Evolutionary conservation across 2,888 invertebrate genomes (phyloP).

Genomic region (Branchinecta sandiegonensis): DNA sequence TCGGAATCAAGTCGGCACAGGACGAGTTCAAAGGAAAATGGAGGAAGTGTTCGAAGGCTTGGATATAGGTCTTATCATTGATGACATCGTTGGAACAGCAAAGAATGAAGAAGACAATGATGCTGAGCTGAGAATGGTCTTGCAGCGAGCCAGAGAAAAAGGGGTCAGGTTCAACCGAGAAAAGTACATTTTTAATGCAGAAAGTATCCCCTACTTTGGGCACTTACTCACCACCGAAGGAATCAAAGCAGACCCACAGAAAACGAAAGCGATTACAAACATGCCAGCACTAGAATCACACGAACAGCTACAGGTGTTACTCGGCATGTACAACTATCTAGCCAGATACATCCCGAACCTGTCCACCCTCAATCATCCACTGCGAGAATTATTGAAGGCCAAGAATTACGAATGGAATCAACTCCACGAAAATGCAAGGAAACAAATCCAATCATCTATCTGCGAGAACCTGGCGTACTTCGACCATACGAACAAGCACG

Average conservation of each 20-base stretch:
- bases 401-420: constrained; percentile 4
- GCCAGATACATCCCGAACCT: constrained; percentile 4
- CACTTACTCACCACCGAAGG: neutral
- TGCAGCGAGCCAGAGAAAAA: constrained; percentile 14
- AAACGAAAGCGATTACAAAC: too few relatives aligned
- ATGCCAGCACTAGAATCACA: neutral
- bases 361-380: neutral
- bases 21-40: too few relatives aligned
- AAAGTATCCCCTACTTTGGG: neutral
- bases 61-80: neutral
- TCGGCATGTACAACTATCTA: constrained; percentile 14
- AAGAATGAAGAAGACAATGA: neutral
- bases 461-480: too few relatives aligned
- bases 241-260: too few relatives aligned
- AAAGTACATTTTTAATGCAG: neutral
- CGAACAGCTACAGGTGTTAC: constrained; percentile 11
- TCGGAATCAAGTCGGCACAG: too few relatives aligned
- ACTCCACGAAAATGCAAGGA: constrained; percentile 14
- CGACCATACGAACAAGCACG: constrained; percentile 8
- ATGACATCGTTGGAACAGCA: neutral
- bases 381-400: neutral
- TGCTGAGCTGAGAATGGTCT: constrained; percentile 8
- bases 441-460: constrained; percentile 3
- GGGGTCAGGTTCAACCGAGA: neutral
- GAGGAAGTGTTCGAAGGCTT: too few relatives aligned